Evolutionary conservation across 2,888 invertebrate genomes (phyloP).

Genomic region (Mythimna loreyi): DNA sequence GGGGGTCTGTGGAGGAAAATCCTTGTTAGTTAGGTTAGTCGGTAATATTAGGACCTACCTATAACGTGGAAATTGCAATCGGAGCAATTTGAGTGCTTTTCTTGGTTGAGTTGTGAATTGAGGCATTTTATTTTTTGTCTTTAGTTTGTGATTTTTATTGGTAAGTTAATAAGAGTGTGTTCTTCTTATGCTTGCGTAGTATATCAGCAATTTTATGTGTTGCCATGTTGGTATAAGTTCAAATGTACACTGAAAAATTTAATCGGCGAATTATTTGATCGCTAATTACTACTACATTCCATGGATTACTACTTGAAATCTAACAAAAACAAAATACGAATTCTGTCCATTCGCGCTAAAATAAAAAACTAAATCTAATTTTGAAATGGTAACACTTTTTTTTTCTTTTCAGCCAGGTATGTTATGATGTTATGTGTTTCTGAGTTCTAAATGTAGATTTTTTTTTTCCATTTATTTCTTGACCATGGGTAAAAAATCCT

Average conservation of each 20-base stretch:
- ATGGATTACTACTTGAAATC: too few relatives aligned
- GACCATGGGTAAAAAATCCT: too few relatives aligned
- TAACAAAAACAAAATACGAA: too few relatives aligned
- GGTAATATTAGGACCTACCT: background rate
- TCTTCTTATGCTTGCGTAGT: background rate
- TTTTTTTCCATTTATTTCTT: too few relatives aligned
- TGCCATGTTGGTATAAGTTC: background rate
- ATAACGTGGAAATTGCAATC: background rate
- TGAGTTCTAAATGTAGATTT: too few relatives aligned
- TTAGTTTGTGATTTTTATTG: background rate
- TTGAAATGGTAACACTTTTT: background rate
- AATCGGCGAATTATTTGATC: background rate
- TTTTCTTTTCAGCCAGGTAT: background rate
- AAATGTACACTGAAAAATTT: background rate
- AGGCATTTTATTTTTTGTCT: too few relatives aligned
- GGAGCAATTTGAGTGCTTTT: background rate
- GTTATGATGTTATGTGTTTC: too few relatives aligned
- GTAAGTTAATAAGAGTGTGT: background rate
- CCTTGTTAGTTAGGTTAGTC: constrained; percentile 19
- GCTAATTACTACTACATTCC: too few relatives aligned
- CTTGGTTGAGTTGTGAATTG: too few relatives aligned
- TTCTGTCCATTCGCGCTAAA: too few relatives aligned
- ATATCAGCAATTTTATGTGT: background rate
- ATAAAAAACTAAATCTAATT: background rate
- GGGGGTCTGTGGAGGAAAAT: constrained; percentile 79